Conservation (phyloP, 2,113 vertebrate species). For the Cranoglanis bouderius region DNA sequence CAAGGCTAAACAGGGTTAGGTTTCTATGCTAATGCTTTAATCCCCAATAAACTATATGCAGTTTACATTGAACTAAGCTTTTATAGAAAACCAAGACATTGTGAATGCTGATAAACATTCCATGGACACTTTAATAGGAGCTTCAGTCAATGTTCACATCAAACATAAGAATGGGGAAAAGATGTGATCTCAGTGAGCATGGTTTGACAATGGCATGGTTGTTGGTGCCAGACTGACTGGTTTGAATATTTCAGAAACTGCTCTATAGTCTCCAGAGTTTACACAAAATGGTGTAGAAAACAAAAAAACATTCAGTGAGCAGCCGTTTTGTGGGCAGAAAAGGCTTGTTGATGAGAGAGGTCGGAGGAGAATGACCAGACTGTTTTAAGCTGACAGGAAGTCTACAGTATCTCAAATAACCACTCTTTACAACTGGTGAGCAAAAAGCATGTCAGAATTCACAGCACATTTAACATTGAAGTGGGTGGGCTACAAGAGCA, state of each 20-base stretch:
- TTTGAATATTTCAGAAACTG: neutral
- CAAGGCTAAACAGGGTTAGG: too few relatives aligned
- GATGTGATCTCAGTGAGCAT: neutral
- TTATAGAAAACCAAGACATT: neutral
- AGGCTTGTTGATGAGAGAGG: neutral
- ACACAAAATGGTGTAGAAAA: neutral
- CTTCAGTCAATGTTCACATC: neutral
- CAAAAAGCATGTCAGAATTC: neutral
- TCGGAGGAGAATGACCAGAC: neutral
- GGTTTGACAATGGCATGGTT: neutral
- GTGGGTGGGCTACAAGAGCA: neutral
- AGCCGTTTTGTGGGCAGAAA: neutral
- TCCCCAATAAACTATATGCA: neutral
- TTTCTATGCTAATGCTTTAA: neutral
- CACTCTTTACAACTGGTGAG: neutral
- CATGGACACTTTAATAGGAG: neutral
- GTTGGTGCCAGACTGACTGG: neutral
- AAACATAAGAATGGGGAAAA: neutral
- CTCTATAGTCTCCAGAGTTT: neutral
- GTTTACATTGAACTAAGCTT: neutral
- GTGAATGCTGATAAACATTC: neutral
- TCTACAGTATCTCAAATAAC: neutral
- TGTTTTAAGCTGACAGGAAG: neutral
- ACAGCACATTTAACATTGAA: neutral
- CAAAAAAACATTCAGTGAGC: neutral